Evolutionary conservation across 2,113 vertebrate species (phyloP).

Genomic region (Xiphorhynchus elegans): DNA sequence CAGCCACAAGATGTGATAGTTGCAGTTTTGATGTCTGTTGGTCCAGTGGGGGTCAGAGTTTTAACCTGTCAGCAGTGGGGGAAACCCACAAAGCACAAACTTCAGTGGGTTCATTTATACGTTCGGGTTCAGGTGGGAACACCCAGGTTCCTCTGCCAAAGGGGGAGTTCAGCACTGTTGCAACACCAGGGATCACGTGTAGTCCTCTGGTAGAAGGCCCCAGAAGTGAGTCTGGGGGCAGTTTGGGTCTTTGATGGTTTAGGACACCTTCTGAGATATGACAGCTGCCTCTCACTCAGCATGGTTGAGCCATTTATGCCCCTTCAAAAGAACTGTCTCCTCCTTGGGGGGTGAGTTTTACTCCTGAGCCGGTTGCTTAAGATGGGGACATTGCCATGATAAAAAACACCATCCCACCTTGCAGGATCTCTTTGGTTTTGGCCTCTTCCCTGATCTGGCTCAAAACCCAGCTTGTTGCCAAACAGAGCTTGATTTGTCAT

Average conservation of each 20-base stretch:
- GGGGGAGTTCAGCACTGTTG: background rate
- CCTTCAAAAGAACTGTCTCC: background rate
- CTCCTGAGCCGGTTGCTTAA: background rate
- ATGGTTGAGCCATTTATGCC: background rate
- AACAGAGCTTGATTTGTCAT: background rate
- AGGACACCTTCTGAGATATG: background rate
- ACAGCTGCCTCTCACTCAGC: background rate
- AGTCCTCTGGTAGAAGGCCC: background rate
- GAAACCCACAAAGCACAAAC: background rate
- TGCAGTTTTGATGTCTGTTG: background rate
- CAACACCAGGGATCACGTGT: background rate
- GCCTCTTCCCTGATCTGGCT: background rate
- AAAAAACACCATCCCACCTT: background rate
- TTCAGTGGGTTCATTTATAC: background rate
- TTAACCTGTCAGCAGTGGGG: background rate
- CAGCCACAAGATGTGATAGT: background rate
- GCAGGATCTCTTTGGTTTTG: background rate
- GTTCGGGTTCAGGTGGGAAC: background rate
- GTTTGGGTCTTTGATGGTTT: no score
- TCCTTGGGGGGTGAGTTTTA: background rate
- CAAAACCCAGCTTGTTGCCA: background rate
- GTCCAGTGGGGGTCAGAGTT: background rate
- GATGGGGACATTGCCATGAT: background rate
- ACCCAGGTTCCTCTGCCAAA: background rate
- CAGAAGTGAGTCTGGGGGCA: background rate